These are phyloP conservation scores for Entomyzon cyanotis DNA, from an alignment of 2,113 vertebrate species.

Conservation along the genomic window DNA sequence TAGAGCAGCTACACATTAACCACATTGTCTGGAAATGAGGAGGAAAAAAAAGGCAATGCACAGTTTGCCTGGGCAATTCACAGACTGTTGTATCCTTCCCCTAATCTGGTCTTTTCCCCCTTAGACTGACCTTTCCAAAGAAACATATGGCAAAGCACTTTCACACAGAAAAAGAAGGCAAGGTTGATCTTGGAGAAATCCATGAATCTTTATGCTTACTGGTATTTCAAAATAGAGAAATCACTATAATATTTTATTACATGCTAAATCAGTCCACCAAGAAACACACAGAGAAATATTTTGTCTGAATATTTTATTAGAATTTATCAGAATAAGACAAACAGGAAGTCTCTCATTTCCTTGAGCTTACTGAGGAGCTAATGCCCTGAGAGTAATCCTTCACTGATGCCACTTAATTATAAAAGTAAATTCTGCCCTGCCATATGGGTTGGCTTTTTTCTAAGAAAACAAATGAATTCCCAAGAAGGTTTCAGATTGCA, in stretches of 20 bases:
- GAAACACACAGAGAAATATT: background rate
- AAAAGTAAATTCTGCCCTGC: slow-evolving; percentile 20
- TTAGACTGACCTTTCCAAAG: background rate
- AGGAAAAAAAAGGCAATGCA: background rate
- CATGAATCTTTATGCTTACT: background rate
- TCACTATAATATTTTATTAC: background rate
- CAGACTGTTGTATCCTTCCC: background rate
- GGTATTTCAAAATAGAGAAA: background rate
- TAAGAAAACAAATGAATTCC: background rate
- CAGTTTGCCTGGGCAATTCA: background rate
- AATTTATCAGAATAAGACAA: slow-evolving; percentile 19
- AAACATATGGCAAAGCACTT: background rate
- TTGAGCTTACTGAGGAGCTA: slow-evolving; percentile 1
- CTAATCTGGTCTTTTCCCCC: background rate
- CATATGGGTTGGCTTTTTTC: background rate
- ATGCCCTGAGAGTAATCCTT: background rate
- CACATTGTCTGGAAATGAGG: background rate
- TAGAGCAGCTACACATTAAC: background rate
- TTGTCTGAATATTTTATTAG: background rate
- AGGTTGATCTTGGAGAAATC: background rate
- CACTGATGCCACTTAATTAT: background rate
- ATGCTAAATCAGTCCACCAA: background rate
- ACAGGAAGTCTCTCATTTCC: background rate
- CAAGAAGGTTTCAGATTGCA: background rate
- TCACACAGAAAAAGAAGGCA: background rate